phyloP scores from a whole-genome alignment of 2,888 invertebrate genomes.

The Ferrisia virgata region DNA sequence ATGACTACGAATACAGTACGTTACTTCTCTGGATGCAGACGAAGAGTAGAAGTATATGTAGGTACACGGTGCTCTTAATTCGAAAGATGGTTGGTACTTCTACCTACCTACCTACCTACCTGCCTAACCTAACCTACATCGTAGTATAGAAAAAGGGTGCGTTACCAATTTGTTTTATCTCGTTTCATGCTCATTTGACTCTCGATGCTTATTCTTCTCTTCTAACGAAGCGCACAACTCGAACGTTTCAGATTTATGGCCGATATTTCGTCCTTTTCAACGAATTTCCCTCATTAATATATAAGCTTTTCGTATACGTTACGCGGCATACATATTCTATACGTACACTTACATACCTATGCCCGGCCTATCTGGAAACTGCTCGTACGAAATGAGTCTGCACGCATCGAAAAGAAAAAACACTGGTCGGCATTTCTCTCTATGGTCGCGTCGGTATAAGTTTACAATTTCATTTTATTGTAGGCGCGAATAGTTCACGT shows the following conservation, averaged over 20 bases:
- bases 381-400: no score
- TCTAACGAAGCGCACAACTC: constrained; percentile 4
- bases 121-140: no score
- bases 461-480: no score
- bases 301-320: background rate
- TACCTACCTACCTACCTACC: no score
- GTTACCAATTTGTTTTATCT: constrained; percentile 23
- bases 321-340: background rate
- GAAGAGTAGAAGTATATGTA: background rate
- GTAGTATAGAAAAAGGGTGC: background rate
- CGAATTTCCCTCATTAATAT: constrained; percentile 20
- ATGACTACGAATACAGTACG: no score
- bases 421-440: no score
- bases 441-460: no score
- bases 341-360: background rate
- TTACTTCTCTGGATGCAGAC: no score
- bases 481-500: no score
- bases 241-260: constrained; percentile 28
- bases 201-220: constrained; percentile 15
- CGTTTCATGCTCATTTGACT: constrained; percentile 26
- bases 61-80: background rate
- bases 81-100: background rate
- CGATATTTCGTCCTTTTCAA: constrained; percentile 28
- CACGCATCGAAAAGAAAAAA: no score
- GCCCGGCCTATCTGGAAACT: no score